Evolutionary conservation across 35 echinoderm and acorn worm species (phyloP), one percentile per base, ranked within the genome.

Genomic region (Acanthaster planci): DNA sequence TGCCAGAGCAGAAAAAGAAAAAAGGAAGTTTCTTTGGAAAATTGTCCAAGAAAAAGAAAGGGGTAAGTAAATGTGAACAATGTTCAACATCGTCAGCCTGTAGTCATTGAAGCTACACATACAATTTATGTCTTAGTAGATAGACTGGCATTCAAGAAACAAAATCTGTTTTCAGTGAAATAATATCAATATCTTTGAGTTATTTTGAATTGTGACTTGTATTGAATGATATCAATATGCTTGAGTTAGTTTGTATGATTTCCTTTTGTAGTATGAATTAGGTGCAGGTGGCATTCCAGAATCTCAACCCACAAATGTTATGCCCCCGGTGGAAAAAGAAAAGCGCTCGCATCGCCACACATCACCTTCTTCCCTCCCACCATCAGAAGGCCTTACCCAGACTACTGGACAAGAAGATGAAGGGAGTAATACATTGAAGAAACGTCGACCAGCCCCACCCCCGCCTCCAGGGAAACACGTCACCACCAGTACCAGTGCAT

Each of bases 371-470:
- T 1, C 75, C 22, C 39, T 37, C 8, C 67, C 56, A 39, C 59
- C 39, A 0, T 29, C 78, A 29, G 35, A 60, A 50, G 60, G 37
- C 53, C 78, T 82, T 31, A 8, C 78, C n/a, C 78, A 31, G 64
- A 0, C 39, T 18, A 22, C 79, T 16, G 72, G 26, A 22, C 44
- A 53, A 26, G 87, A 89, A 40, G n/a, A 59, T 47, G 68, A 51
- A 38, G 39, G 78, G 5, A 55, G 68, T 5, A 89, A 54, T 29
- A 86, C 84, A 37, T 76, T 77, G n/a, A 86, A 86, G 75, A 86
- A 86, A 44, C 38, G 84, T 9, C 68, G 84, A 36, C 84, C 84
- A n/a, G 84, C 84, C 27, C 87, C 59, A 5, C 60, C 55, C 29
- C 78, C 60, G 0, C 78, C 76, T 6, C 9, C 38, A 5, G 80